These are phyloP conservation scores for Sinohyriopsis cumingii DNA, from an alignment of 2,888 invertebrate species.

Conservation along the genomic window DNA sequence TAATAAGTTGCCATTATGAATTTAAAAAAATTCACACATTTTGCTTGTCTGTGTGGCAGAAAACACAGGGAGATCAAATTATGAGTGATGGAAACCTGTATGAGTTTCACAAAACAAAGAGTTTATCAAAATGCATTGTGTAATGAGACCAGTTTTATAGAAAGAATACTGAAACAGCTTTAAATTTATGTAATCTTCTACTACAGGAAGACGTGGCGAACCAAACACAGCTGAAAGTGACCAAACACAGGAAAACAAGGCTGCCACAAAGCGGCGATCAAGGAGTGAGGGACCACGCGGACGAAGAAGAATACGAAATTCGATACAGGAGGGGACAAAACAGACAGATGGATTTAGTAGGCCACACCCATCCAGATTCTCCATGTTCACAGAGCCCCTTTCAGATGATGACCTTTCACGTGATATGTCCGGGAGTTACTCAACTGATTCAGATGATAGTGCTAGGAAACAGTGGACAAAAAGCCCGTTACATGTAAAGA, in stretches of 20 bases:
- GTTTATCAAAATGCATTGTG: too few species aligned
- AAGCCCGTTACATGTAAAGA: constrained; percentile 56
- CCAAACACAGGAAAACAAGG: constrained; percentile 18
- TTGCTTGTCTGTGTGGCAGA: too few species aligned
- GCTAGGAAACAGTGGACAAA: constrained; percentile 58
- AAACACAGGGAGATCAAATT: too few species aligned
- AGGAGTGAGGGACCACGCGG: constrained; percentile 59
- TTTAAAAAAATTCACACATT: too few species aligned
- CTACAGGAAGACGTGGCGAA: constrained; percentile 8
- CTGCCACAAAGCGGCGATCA: constrained; percentile 51
- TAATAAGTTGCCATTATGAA: too few species aligned
- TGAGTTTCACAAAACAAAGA: too few species aligned
- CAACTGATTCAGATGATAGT: constrained; percentile 48
- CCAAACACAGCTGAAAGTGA: constrained; percentile 12
- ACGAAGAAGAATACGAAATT: constrained; percentile 38
- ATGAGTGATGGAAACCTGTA: too few species aligned
- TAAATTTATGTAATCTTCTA: too few species aligned
- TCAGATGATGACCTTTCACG: constrained; percentile 47
- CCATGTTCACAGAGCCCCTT: constrained; percentile 41
- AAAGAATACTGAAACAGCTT: too few species aligned
- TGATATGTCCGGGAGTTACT: constrained; percentile 46
- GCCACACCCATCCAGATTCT: constrained; percentile 18
- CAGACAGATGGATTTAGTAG: constrained; percentile 11
- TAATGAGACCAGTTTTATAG: too few species aligned
- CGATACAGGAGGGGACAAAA: constrained; percentile 41